Percentiles rank a stretch among this genome's conserved stretches.
Conservation (phyloP, 2,888 invertebrate genomes). For the Drosophila incognita region DNA sequence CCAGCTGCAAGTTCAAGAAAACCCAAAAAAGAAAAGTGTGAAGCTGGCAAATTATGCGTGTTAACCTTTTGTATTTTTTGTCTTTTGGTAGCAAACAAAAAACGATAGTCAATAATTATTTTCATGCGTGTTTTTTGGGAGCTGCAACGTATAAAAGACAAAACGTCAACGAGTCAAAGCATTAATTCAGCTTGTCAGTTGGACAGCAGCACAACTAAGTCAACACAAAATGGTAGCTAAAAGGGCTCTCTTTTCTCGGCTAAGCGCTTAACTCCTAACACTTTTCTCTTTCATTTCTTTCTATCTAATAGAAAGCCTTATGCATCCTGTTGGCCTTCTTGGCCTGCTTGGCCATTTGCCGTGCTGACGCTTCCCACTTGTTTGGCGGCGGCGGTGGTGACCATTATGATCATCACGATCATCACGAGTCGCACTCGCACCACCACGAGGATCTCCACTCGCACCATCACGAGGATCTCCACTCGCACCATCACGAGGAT, state of each 20-base stretch:
- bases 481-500: slow-evolving; percentile 41
- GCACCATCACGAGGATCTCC: slow-evolving; percentile 43
- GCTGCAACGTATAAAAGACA: slow-evolving; percentile 63
- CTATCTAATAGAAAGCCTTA: slow-evolving; percentile 45
- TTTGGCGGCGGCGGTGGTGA: slow-evolving; percentile 36
- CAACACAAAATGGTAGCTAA: slow-evolving; percentile 51
- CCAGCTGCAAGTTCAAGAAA: slow-evolving; percentile 67
- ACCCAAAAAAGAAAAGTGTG: slow-evolving; percentile 70
- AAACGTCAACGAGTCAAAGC: slow-evolving; percentile 35
- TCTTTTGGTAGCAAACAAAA: not conserved
- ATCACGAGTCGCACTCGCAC: slow-evolving; percentile 48
- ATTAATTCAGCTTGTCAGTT: slow-evolving; percentile 56
- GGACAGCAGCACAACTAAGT: slow-evolving; percentile 56
- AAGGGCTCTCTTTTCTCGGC: not conserved
- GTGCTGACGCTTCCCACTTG: slow-evolving; percentile 71
- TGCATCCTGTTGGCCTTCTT: slow-evolving; percentile 54
- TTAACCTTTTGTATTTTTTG: slow-evolving; percentile 51
- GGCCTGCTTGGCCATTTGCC: slow-evolving; percentile 33
- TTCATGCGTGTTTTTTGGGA: slow-evolving; percentile 13
- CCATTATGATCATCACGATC: slow-evolving; percentile 40
- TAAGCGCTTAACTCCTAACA: no score
- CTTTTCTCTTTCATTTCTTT: no score
- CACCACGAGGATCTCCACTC: slow-evolving; percentile 15
- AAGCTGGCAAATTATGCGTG: slow-evolving; percentile 63
- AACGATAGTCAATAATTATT: slow-evolving; percentile 56